Evolutionary conservation across 2,797 vertebrate species (phyloP).

Genomic region (Xenops minutus): DNA sequence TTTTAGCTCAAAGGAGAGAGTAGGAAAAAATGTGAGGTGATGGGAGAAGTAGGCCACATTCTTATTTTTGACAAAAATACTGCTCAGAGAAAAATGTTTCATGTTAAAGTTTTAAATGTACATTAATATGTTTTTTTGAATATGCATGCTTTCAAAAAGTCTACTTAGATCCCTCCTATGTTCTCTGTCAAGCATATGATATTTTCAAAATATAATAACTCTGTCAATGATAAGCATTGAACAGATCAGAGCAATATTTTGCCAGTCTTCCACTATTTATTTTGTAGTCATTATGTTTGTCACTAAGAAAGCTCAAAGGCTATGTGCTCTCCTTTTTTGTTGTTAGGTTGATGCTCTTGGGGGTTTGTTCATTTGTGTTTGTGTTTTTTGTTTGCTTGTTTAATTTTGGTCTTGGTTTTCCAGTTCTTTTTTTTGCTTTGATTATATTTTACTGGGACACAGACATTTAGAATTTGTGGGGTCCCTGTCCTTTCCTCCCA

Average conservation of each 20-base stretch:
- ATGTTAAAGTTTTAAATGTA: not conserved
- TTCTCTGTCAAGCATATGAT: not conserved
- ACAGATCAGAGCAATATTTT: not conserved
- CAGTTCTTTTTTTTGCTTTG: not conserved
- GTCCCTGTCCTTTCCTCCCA: not conserved
- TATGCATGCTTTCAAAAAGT: not conserved
- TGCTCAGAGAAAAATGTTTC: not conserved
- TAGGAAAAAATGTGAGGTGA: not conserved
- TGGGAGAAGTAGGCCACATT: not conserved
- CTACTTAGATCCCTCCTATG: not conserved
- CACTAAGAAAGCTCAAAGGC: not conserved
- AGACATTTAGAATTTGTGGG: not conserved
- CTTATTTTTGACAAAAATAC: not conserved
- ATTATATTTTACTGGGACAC: not conserved
- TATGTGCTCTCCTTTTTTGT: not conserved
- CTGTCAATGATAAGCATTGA: not conserved
- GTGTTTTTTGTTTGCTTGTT: not conserved
- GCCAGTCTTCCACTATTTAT: not conserved
- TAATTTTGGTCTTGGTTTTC: not conserved
- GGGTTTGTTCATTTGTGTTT: not conserved
- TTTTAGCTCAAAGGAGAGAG: not conserved
- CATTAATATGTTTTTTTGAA: not conserved
- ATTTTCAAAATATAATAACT: not conserved
- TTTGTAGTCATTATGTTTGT: not conserved
- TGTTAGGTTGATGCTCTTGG: not conserved